Percentiles rank a stretch among this genome's conserved stretches.
Conservation (phyloP, 2,888 invertebrate genomes). For the Rapana venosa region DNA sequence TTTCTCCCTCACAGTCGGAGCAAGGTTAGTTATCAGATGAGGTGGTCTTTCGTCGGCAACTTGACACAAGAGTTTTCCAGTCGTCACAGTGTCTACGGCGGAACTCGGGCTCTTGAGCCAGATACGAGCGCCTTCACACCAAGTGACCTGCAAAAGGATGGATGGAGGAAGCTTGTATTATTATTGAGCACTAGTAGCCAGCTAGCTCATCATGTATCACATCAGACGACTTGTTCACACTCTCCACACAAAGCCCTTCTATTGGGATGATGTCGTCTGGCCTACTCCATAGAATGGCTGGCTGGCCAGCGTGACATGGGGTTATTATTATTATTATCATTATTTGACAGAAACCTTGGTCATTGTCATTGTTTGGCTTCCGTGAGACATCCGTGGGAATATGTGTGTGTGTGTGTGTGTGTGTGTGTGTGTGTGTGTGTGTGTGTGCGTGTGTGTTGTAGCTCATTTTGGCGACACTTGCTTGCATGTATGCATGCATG, state of each 20-base stretch:
- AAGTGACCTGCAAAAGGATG: background rate
- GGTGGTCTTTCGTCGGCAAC: background rate
- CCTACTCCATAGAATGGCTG: too few species aligned
- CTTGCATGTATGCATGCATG: background rate
- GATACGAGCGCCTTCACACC: slow-evolving; percentile 6
- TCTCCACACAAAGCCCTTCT: too few species aligned
- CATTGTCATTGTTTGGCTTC: too few species aligned
- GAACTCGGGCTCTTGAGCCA: slow-evolving; percentile 19
- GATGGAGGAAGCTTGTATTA: background rate
- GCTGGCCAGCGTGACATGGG: too few species aligned
- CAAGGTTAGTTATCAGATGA: background rate
- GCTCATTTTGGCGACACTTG: background rate
- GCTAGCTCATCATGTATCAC: too few species aligned
- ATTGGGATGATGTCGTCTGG: too few species aligned
- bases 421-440: background rate
- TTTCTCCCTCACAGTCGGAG: background rate
- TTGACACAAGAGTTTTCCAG: slow-evolving; percentile 17
- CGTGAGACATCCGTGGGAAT: background rate
- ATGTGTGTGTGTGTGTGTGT: background rate
- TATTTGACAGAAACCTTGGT: too few species aligned
- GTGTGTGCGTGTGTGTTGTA: background rate
- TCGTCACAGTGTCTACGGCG: slow-evolving; percentile 40
- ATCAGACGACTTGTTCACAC: too few species aligned
- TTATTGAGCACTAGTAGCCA: too few species aligned
- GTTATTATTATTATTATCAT: too few species aligned